Conservation (phyloP, 2,113 vertebrate genomes). For the Pavo muticus region DNA sequence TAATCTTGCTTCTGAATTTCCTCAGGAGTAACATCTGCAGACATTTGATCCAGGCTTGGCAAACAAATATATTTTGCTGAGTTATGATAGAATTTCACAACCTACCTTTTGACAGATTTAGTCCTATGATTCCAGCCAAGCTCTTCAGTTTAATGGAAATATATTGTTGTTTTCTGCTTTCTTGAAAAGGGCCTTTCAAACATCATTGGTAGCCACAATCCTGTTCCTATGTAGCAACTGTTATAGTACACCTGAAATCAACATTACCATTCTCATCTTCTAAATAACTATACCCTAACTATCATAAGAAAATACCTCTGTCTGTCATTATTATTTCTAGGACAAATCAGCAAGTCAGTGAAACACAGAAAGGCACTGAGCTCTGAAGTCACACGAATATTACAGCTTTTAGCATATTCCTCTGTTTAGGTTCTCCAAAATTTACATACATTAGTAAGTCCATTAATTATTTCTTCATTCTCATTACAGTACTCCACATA, state of each 20-base stretch:
- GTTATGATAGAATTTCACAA: background rate
- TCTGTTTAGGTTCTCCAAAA: background rate
- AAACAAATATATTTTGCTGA: background rate
- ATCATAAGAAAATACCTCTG: background rate
- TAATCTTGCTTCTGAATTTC: background rate
- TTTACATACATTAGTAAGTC: background rate
- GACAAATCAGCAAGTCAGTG: accelerated
- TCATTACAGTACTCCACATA: background rate
- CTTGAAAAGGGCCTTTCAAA: background rate
- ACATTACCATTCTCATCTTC: background rate
- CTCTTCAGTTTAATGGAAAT: background rate
- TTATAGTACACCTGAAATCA: background rate
- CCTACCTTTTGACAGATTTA: background rate
- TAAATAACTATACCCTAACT: accelerated
- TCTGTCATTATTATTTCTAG: background rate
- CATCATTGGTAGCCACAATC: background rate
- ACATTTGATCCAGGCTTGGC: background rate
- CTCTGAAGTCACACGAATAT: background rate
- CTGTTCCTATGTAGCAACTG: background rate
- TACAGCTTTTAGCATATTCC: background rate
- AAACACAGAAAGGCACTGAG: background rate
- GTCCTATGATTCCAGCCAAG: background rate
- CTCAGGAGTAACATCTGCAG: background rate
- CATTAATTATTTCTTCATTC: background rate
- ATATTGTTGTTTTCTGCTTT: background rate